phyloP scores from a whole-genome alignment of 2,888 invertebrate genomes.

The Drosophila stalkeri region DNA sequence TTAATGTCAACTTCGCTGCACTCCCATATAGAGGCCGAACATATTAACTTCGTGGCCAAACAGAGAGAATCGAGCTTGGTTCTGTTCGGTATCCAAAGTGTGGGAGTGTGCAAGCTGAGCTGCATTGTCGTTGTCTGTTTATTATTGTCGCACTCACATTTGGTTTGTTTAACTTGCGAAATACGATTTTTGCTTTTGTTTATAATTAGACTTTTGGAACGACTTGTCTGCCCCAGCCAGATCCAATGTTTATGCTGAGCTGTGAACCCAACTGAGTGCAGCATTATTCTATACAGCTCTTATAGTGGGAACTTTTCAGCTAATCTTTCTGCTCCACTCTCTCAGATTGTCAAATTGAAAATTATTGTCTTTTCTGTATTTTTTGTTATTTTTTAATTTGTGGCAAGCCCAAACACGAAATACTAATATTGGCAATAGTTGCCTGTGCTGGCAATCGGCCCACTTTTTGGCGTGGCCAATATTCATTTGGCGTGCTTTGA shows the following conservation, averaged over 20 bases:
- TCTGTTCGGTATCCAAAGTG: constrained; percentile 5
- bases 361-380: constrained; percentile 55
- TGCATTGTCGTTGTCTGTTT: constrained; percentile 46
- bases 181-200: constrained; percentile 57
- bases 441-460: constrained; percentile 17
- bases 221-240: constrained; percentile 33
- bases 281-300: constrained; percentile 27
- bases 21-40: constrained; percentile 12
- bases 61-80: neutral
- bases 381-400: neutral
- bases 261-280: neutral
- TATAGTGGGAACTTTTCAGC: constrained; percentile 42
- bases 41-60: constrained; percentile 15
- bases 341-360: constrained; percentile 57
- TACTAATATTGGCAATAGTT: constrained; percentile 79
- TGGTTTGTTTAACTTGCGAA: constrained; percentile 62
- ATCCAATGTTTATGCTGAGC: constrained; percentile 41
- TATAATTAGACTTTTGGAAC: constrained; percentile 43
- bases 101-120: constrained; percentile 18
- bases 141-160: constrained; percentile 35
- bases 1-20: constrained; percentile 43
- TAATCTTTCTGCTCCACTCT: neutral
- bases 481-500: constrained; percentile 74
- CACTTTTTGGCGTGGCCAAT: constrained; percentile 49
- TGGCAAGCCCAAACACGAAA: constrained; percentile 48